Percentiles rank a stretch among this genome's conserved stretches.
Conservation (phyloP, 2,888 invertebrate species). For the Oegoconia quadripuncta region DNA sequence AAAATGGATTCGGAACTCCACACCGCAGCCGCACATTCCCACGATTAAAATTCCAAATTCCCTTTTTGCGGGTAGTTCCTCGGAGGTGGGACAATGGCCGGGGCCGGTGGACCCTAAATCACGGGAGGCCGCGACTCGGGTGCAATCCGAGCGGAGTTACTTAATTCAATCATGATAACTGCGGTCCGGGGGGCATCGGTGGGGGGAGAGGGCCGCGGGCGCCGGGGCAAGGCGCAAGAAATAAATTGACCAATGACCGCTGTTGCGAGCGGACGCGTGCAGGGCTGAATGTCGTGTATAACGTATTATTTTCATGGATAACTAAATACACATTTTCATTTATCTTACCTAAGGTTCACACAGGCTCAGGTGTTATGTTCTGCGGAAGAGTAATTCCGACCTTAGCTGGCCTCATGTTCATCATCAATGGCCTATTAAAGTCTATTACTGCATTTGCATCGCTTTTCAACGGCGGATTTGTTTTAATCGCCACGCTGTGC, state of each 20-base stretch:
- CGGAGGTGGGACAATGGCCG: slow-evolving; percentile 30
- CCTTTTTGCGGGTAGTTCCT: slow-evolving; percentile 50
- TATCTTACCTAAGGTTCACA: slow-evolving; percentile 26
- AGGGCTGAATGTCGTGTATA: slow-evolving; percentile 45
- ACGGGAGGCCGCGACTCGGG: slow-evolving; percentile 37
- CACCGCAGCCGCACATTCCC: slow-evolving; percentile 45
- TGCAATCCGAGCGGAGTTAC: slow-evolving; percentile 51
- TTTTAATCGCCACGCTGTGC: too few species aligned
- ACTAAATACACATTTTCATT: slow-evolving; percentile 18
- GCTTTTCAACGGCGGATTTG: too few species aligned
- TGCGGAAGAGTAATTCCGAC: too few species aligned
- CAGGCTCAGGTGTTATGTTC: too few species aligned
- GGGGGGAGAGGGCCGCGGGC: slow-evolving; percentile 3
- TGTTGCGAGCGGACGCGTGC: slow-evolving; percentile 31
- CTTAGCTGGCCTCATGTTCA: too few species aligned
- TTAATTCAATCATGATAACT: slow-evolving; percentile 79
- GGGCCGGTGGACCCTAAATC: slow-evolving; percentile 49
- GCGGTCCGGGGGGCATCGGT: slow-evolving; percentile 41
- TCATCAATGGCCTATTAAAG: too few species aligned
- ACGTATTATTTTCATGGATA: too few species aligned
- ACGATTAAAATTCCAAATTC: slow-evolving; percentile 66
- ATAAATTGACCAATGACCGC: slow-evolving; percentile 75
- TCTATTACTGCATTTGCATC: too few species aligned
- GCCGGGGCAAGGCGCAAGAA: slow-evolving; percentile 52
- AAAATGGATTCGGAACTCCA: slow-evolving; percentile 2